Evolutionary conservation across 2,888 invertebrate genomes (phyloP), one percentile per base, ranked within the genome.

Genomic region (Cryptus armator): DNA sequence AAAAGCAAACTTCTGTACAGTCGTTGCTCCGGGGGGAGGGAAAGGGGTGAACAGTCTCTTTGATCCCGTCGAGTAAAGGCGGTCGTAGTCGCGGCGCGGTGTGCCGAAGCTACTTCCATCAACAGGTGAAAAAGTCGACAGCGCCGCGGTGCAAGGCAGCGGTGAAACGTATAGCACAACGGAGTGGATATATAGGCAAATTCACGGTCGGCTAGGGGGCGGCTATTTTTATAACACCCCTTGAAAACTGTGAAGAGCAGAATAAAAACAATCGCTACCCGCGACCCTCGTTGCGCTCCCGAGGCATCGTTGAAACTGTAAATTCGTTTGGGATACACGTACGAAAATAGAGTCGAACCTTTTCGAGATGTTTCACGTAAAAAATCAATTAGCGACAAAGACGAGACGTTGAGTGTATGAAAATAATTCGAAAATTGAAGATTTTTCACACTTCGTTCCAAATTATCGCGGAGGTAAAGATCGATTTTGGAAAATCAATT

Each of bases 71-170:
- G 56, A 53, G 56, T 10, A 9, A 51, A 64, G 62, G 48, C 48
- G 19, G 75, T 19, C 19, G 64, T 48, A 9, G 37, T 37, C 37
- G 37, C 48, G 46, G 53, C 12, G 71, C 51, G 37, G 72, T 59
- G 66, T 32, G 67, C 48, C 51, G 68, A 53, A 77, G 51, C 72
- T 29, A 46, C 64, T 24, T 90, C 87, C 89, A 92, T 92, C 92
- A 92, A 92, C 92, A 92, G 92, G 92, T 92, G 92, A 91, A 91
- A 89, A 87, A 91, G 88, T 87, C 82, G 84, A 85, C 86, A 85
- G 86, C 83, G 66, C 71, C 85, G 86, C 81, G 84, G 5, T 37
- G 29, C 29, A 74, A 72, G 64, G 59, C 37, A 37, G 37, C 44
- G 53, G 72, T 53, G 46, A 53, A 74, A 70, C 62, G 81, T 76